These are phyloP conservation scores for Drosophila fungiperda DNA, from an alignment of 2,888 invertebrate species.

Conservation along the genomic window DNA sequence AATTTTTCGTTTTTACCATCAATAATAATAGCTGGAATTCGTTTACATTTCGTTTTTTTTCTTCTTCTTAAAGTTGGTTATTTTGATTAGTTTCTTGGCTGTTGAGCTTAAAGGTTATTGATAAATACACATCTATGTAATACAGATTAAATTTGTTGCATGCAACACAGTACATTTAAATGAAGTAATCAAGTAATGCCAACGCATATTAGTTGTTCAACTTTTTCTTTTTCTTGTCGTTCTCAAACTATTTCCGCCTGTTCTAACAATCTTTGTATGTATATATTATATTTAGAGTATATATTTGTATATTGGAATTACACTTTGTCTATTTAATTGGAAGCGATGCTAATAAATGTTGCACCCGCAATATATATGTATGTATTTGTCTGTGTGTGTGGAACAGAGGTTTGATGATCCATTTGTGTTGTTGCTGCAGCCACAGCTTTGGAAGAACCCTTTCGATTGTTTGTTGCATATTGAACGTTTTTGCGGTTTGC, in stretches of 20 bases:
- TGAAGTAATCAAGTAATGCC: background rate
- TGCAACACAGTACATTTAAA: background rate
- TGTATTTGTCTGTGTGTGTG: constrained; percentile 16
- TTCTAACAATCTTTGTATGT: background rate
- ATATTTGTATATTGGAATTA: constrained; percentile 33
- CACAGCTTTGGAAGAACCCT: constrained; percentile 59
- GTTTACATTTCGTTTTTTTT: background rate
- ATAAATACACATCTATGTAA: constrained; percentile 13
- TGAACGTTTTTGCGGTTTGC: constrained; percentile 11
- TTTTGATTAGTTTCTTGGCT: background rate
- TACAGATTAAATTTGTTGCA: constrained; percentile 8
- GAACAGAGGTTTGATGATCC: constrained; percentile 34
- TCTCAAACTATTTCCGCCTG: background rate
- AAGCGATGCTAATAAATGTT: constrained; percentile 5
- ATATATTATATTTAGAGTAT: constrained; percentile 12
- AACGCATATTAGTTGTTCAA: background rate
- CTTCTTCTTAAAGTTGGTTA: background rate
- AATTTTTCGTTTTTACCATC: constrained; percentile 3
- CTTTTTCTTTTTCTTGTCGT: background rate
- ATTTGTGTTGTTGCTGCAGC: constrained; percentile 4
- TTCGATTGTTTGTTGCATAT: constrained; percentile 69
- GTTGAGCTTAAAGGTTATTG: constrained; percentile 41
- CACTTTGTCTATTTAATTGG: constrained; percentile 51
- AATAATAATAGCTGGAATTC: constrained; percentile 1
- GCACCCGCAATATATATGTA: constrained; percentile 1